Evolutionary conservation across 2,113 vertebrate genomes (phyloP), one percentile per base, ranked within the genome.

Genomic region (Amblyornis subalaris): DNA sequence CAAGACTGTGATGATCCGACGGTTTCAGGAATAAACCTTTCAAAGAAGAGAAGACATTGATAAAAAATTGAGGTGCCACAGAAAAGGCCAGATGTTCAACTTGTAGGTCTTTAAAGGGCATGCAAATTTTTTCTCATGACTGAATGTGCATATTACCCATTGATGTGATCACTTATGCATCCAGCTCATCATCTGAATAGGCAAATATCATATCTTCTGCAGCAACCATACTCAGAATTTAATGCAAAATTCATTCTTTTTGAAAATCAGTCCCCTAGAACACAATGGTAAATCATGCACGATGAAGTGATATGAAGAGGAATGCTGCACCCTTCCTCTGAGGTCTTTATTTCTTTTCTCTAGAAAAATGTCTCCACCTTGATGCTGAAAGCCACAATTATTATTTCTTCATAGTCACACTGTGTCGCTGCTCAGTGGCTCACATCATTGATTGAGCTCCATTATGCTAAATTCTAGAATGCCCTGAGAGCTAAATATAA

Each of bases 81-180:
- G 79, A 96, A 95, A 95, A 94, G 95, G 93, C 91, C 95, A 97
- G 96, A 95, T 97, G 95, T 97, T 95, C 95, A 95, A 96, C 85
- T 95, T 95, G 51, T 77, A 89, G 96, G 94, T 73, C 94, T 96
- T 96, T 94, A 91, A 33, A 97, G 91, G 95, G 94, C 94, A 95
- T 95, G 94, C 95, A 97, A 95, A 94, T 95, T 96, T 95, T 96
- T 91, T 77, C 87, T 94, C 64, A 88, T 45, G 75, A 77, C 82
- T 97, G 96, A 95, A 95, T 94, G 91, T 95, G 94, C 91, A 88
- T 89, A 90, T 95, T 97, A 95, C 93, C 78, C 95, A 82, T 94
- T 96, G 94, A 90, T 87, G 95, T 40, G 91, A 95, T 96, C 93
- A 94, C 91, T 96, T 97, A 97, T 94, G 95, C 93, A 97, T 76